Evolutionary conservation across 2,113 vertebrate species (phyloP).

Genomic region (Mirza zaza): DNA sequence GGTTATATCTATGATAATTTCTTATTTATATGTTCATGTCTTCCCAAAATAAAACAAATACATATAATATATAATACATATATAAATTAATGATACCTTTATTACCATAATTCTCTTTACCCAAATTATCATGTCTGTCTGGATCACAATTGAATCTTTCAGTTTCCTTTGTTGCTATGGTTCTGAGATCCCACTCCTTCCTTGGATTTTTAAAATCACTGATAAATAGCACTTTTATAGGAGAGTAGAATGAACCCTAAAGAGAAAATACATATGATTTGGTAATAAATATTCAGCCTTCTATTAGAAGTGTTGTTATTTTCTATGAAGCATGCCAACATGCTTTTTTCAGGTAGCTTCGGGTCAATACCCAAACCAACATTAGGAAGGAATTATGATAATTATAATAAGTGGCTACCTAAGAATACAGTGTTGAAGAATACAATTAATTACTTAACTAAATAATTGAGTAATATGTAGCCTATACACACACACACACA

Average conservation of each 20-base stretch:
- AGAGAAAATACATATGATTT: background rate
- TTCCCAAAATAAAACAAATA: background rate
- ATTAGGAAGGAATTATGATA: background rate
- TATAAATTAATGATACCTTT: background rate
- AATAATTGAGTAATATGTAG: background rate
- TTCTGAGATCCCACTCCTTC: background rate
- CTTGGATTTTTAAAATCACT: background rate
- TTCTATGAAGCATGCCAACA: background rate
- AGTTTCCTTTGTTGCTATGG: background rate
- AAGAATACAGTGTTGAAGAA: background rate
- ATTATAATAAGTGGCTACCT: background rate
- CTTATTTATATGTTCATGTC: background rate
- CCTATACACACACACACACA: background rate
- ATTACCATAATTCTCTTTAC: background rate
- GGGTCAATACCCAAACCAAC: background rate
- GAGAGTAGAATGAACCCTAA: background rate
- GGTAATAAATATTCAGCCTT: background rate
- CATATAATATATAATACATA: background rate
- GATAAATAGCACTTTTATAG: background rate
- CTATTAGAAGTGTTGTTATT: background rate
- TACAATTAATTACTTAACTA: constrained; percentile 24
- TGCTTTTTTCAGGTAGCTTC: background rate
- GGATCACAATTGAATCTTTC: background rate
- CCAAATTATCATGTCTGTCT: background rate
- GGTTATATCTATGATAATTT: background rate